A percentile compares a stretch with the other conserved stretches of the same genome.
Evolutionary conservation across 2,113 vertebrate species (phyloP).

Genomic region (Nymphicus hollandicus): DNA sequence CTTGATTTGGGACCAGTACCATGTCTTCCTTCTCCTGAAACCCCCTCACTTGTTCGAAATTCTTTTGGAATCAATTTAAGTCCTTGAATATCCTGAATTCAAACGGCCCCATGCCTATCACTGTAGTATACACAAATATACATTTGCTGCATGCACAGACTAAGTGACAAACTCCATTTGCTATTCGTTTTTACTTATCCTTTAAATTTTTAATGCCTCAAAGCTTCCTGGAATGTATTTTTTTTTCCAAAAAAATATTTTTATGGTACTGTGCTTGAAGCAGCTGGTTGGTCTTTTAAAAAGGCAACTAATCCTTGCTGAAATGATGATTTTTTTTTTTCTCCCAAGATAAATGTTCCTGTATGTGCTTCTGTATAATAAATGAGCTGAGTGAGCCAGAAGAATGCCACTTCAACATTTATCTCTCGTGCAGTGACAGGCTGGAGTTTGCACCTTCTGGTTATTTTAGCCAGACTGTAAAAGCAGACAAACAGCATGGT

Average conservation of each 20-base stretch:
- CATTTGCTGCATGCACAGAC: fast-evolving
- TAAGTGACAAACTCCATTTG: neutral
- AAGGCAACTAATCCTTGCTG: neutral
- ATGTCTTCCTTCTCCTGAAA: neutral
- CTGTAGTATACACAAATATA: neutral
- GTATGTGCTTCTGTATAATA: neutral
- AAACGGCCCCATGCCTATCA: neutral
- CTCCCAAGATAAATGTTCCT: neutral
- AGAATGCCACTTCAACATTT: neutral
- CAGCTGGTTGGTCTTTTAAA: neutral
- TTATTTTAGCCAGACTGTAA: neutral
- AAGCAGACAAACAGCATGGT: neutral
- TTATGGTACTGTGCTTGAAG: neutral
- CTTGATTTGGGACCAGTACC: neutral
- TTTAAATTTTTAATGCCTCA: neutral
- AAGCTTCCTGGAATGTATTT: neutral
- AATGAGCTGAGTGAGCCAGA: neutral
- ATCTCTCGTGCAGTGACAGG: neutral
- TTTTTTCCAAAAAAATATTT: neutral
- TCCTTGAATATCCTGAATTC: neutral
- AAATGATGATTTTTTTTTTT: neutral
- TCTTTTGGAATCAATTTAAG: neutral
- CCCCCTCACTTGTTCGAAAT: neutral
- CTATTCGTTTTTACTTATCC: neutral
- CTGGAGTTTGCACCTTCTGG: neutral